These are phyloP conservation scores for Rhineura floridana DNA, from an alignment of 2,113 vertebrate species.

Conservation along the genomic window DNA sequence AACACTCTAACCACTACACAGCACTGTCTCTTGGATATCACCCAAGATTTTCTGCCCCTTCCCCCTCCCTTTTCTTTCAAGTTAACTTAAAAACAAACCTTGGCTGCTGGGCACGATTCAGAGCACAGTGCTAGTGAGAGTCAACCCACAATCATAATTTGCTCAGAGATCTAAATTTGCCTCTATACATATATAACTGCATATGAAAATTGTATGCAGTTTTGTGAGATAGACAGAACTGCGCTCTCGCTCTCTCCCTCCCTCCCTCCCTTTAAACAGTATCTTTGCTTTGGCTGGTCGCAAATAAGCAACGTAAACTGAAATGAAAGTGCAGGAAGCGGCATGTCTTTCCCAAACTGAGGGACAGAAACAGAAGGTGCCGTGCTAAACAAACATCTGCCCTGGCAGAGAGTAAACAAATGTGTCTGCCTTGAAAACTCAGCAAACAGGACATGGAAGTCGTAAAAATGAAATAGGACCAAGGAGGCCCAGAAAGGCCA, in stretches of 20 bases:
- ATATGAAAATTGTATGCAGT: background rate
- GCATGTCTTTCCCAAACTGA: constrained; percentile 33
- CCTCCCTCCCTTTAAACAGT: background rate
- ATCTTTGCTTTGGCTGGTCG: background rate
- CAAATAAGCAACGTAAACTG: constrained; percentile 40
- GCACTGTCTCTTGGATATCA: too few species aligned
- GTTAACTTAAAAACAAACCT: too few species aligned
- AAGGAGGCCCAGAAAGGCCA: constrained; percentile 53
- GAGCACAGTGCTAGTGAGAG: too few species aligned
- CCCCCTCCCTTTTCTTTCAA: too few species aligned
- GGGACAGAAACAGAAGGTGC: constrained; percentile 63
- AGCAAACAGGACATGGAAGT: constrained; percentile 64
- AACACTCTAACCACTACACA: too few species aligned
- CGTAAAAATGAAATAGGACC: constrained; percentile 38
- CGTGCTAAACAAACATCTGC: constrained; percentile 66
- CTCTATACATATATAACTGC: too few species aligned
- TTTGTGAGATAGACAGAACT: background rate
- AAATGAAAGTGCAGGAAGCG: constrained; percentile 41
- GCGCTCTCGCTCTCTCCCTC: background rate
- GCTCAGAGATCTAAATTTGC: too few species aligned
- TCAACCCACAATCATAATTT: too few species aligned
- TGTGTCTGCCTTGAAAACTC: constrained; percentile 60
- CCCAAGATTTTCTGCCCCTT: too few species aligned
- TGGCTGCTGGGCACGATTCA: too few species aligned
- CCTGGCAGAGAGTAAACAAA: constrained; percentile 65